A percentile compares a stretch with the other conserved stretches of the same genome.
Evolutionary conservation across 2,888 invertebrate species (phyloP).

Genomic region (Erebia ligea): DNA sequence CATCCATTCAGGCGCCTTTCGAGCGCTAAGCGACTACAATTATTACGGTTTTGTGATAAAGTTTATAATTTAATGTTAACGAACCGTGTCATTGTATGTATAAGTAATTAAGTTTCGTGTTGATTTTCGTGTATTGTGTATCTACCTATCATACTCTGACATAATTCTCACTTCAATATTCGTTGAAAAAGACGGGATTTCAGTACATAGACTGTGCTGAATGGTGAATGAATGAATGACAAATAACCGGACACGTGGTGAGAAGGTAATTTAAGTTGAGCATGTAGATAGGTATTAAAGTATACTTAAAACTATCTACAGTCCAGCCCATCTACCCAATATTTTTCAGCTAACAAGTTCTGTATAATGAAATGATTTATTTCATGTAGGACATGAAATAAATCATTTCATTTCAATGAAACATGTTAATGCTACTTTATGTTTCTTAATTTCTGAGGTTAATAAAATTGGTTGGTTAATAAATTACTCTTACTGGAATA

Average conservation of each 20-base stretch:
- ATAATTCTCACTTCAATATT: constrained; percentile 43
- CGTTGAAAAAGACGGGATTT: constrained; percentile 57
- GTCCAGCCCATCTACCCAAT: neutral
- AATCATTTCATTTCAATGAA: no score
- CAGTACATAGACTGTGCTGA: constrained; percentile 41
- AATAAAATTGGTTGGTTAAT: no score
- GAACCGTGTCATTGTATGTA: constrained; percentile 57
- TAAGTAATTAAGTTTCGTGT: constrained; percentile 69
- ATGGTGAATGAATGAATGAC: constrained; percentile 73
- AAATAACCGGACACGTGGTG: constrained; percentile 52
- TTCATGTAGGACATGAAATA: no score
- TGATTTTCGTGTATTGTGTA: constrained; percentile 60
- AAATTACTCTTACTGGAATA: no score
- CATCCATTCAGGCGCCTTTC: constrained; percentile 61
- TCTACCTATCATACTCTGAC: constrained; percentile 55
- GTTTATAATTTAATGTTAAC: constrained; percentile 52
- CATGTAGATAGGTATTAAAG: no score
- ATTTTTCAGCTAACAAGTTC: no score
- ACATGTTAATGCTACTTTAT: no score
- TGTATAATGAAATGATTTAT: no score
- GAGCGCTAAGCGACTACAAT: constrained; percentile 49
- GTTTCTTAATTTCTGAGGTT: no score
- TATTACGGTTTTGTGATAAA: constrained; percentile 52
- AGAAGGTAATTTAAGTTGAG: no score
- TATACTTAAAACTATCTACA: no score